phyloP scores from a whole-genome alignment of 35 echinoderm and acorn worm genomes.

The Holothuria glaberrima region DNA sequence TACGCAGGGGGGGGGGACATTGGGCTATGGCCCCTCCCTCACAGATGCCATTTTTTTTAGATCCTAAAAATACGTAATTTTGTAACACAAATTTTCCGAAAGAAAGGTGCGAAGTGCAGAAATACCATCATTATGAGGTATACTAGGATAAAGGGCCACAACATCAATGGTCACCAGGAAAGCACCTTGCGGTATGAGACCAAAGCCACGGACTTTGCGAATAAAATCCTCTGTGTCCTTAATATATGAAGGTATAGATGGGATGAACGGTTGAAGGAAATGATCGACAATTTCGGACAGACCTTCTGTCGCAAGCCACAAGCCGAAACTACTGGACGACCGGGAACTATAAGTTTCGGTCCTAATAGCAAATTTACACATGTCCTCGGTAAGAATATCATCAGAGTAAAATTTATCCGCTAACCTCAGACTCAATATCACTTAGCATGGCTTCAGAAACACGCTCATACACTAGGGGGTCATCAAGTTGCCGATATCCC shows the following conservation, averaged over 20 bases:
- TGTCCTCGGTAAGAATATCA: not conserved
- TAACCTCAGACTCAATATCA: not conserved
- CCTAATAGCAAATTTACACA: not conserved
- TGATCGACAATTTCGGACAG: too few species aligned
- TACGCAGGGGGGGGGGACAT: too few species aligned
- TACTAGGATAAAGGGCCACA: not conserved
- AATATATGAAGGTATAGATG: too few species aligned
- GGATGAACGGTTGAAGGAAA: too few species aligned
- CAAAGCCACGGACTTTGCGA: not conserved
- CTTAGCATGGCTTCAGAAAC: not conserved
- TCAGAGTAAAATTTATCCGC: not conserved
- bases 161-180: constrained; percentile 15
- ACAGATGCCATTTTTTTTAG: too few species aligned
- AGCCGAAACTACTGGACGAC: not conserved
- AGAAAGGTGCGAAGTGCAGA: too few species aligned
- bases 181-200: not conserved
- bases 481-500: too few species aligned
- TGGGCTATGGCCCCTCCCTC: too few species aligned
- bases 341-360: too few species aligned
- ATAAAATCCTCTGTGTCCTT: not conserved
- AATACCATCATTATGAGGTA: too few species aligned
- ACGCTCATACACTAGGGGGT: not conserved
- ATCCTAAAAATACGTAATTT: too few species aligned
- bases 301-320: not conserved
- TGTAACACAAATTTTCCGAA: too few species aligned